Percentiles rank a stretch among this genome's conserved stretches.
These are phyloP conservation scores for Tipula unca DNA, from an alignment of 2,888 invertebrate genomes.

Conservation along the genomic window DNA sequence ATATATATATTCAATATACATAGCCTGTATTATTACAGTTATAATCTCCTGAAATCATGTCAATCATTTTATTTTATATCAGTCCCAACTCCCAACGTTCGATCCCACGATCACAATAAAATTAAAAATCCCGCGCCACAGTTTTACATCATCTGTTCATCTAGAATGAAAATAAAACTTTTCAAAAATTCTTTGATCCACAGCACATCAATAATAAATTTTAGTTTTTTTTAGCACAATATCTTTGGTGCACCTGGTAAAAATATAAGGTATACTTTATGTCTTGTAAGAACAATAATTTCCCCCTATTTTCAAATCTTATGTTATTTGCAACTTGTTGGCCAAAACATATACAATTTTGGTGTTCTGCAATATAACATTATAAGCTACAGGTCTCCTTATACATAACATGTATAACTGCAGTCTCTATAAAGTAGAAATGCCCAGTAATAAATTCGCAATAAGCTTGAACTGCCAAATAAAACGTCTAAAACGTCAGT, in stretches of 20 bases:
- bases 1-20: too few species aligned
- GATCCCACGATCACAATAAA: slow-evolving; percentile 8
- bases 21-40: not conserved
- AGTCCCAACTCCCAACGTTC: not conserved
- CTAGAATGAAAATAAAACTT: too few species aligned
- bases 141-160: not conserved
- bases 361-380: not conserved
- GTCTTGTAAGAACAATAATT: not conserved
- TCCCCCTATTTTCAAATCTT: not conserved
- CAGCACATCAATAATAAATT: not conserved
- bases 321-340: not conserved
- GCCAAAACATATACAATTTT: not conserved
- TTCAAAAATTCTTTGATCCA: not conserved
- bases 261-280: not conserved
- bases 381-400: not conserved
- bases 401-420: too few species aligned
- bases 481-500: too few species aligned
- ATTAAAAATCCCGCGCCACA: not conserved
- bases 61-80: not conserved
- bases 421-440: too few species aligned
- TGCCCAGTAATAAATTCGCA: too few species aligned
- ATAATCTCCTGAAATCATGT: not conserved
- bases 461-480: too few species aligned
- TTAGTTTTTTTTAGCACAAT: not conserved
- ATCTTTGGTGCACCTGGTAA: not conserved